phyloP scores from a whole-genome alignment of 2,797 vertebrate genomes.

The Champsocephalus gunnari region DNA sequence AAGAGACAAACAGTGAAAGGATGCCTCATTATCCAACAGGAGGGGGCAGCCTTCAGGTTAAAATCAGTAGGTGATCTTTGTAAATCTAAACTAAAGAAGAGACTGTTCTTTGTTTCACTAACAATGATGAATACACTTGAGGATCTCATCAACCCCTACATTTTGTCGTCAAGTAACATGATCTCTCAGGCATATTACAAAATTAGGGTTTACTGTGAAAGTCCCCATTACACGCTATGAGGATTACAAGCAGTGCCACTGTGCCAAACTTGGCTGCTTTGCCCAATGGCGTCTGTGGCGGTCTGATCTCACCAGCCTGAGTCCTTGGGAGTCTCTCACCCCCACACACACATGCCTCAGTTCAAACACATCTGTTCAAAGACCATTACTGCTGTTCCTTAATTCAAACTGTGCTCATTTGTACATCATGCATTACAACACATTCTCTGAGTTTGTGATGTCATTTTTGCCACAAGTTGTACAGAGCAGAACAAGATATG shows the following conservation, averaged over 20 bases:
- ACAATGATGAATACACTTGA: conserved; percentile 33
- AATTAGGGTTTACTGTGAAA: conserved; percentile 66
- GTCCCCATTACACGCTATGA: conserved; percentile 52
- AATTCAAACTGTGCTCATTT: conserved; percentile 57
- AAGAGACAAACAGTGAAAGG: conserved; percentile 40
- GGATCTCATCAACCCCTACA: conserved; percentile 38
- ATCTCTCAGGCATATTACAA: conserved; percentile 45
- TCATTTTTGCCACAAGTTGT: conserved; percentile 63
- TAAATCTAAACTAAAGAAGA: conserved; percentile 24
- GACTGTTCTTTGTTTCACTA: conserved; percentile 21
- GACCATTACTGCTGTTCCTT: conserved; percentile 25
- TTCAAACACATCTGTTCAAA: conserved; percentile 51
- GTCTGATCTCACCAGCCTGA: conserved; percentile 49
- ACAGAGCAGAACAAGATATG: conserved; percentile 50
- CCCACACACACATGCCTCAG: conserved; percentile 36
- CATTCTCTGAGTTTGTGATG: conserved; percentile 57
- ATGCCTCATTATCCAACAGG: conserved; percentile 21
- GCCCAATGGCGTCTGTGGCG: conserved; percentile 52
- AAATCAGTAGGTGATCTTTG: conserved; percentile 29
- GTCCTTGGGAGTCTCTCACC: conserved; percentile 28
- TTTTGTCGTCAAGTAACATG: conserved; percentile 54
- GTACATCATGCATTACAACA: conserved; percentile 29
- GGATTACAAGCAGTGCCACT: conserved; percentile 47
- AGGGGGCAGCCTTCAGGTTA: conserved; percentile 33
- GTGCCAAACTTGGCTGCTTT: conserved; percentile 50